Evolutionary conservation across 53 echinoderm and acorn worm genomes (phyloP).

Genomic region (Holothuria scabra): DNA sequence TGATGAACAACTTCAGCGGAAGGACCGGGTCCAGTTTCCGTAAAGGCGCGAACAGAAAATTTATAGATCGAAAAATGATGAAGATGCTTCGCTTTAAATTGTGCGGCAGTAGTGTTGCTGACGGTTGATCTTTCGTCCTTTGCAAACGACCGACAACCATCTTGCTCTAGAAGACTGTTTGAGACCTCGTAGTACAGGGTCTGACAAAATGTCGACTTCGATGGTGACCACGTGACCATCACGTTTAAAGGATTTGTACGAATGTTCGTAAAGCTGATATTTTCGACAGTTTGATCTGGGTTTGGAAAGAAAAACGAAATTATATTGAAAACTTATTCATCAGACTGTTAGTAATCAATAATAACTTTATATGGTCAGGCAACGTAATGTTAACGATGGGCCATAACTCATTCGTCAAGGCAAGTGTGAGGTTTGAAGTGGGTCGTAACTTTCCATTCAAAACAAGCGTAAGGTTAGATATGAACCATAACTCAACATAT

Average conservation of each 20-base stretch:
- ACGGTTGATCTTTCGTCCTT: neutral
- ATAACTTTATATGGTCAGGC: too few relatives aligned
- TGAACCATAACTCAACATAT: too few relatives aligned
- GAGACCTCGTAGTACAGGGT: conserved; percentile 38
- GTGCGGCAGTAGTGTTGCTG: conserved; percentile 15
- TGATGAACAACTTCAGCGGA: neutral
- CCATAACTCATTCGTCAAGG: neutral
- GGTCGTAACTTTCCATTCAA: too few relatives aligned
- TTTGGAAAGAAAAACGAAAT: neutral
- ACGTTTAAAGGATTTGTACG: conserved; percentile 3
- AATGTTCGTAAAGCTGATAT: neutral
- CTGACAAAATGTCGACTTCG: conserved; percentile 28
- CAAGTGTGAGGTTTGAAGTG: neutral
- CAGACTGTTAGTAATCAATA: too few relatives aligned
- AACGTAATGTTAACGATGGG: neutral
- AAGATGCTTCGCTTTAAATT: conserved; percentile 46
- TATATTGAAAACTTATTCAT: neutral
- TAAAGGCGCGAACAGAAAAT: conserved; percentile 50
- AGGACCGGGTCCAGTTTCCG: conserved; percentile 48
- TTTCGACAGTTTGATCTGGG: neutral
- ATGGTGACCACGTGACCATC: conserved; percentile 46
- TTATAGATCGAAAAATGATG: conserved; percentile 60
- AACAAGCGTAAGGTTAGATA: too few relatives aligned
- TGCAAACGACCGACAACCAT: conserved; percentile 34
- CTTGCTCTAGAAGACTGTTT: conserved; percentile 47